Evolutionary conservation across 2,797 vertebrate species (phyloP), one percentile per base, ranked within the genome.

Genomic region (Argyrosomus regius): DNA sequence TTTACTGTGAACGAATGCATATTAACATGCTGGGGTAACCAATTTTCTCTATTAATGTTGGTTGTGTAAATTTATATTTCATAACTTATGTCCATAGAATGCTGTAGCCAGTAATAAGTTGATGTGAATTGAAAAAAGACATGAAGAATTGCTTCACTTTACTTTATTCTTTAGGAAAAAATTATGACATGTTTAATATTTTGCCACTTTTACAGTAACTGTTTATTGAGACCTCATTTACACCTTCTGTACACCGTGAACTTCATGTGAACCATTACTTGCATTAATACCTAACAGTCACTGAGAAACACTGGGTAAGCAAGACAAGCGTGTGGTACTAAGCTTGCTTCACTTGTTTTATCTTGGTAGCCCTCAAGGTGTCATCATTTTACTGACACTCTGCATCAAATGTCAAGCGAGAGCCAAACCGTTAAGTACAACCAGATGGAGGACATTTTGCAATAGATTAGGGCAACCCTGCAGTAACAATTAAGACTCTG

Each of bases 321-420:
- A 28, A 8, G 4, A 39, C n/a, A 52, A 14, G 12, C 16, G 3
- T 0, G 3, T 17, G 64, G 12, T 43, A 22, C 22, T 54, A 1
- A 60, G 4, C 45, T 45, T 48, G 4, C 46, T 70, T 68, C 53
- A 18, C 17, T 45, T 80, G 50, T 73, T n/a, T 49, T 77, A 35
- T 72, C 54, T 50, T 11, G 11, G 1, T 52, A 18, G 70, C 20
- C 64, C 54, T 82, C 62, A 77, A 60, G 75, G 65, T 77, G 72
- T 83, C 75, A 58, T 64, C 18, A 24, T 77, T 70, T 71, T 54
- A 64, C 72, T 41, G 13, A 20, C 60, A 17, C 24, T 26, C 7
- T n/a, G 6, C 26, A 50, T 58, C 31, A 50, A 18, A 31, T 48
- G 35, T 31, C 28, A 66, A 63, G 50, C 41, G 18, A 49, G 20